Evolutionary conservation across 2,113 vertebrate genomes (phyloP), one percentile per base, ranked within the genome.

Genomic region (Okapia johnstoni): DNA sequence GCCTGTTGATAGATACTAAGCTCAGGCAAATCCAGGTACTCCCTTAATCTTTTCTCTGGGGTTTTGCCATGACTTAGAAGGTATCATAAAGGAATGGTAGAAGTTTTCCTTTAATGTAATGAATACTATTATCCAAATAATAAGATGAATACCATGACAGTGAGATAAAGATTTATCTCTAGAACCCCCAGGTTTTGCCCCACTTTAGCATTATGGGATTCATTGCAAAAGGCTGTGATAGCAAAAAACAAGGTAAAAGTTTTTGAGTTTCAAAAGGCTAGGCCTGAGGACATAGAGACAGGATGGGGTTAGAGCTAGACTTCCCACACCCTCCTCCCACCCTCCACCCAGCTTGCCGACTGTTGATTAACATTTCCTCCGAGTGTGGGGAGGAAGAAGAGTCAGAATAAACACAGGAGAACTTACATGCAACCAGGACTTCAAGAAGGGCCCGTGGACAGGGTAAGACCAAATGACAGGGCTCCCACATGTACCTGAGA

Each of bases 261-360:
- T 73, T 93, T 3, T 61, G 57, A 84, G n/a, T 94, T 93, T 88
- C 85, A 77, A 88, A 98, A 86, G 15, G 46, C n/a, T 30, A 85
- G 19, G 36, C 21, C 61, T 26, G 5, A 76, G 58, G 83, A 61
- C 54, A 23, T 23, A 91, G 28, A 92, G 21, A 91, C 76, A 90
- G 48, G 83, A 81, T 94, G 87, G 58, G 58, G 63, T 90, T 93
- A 96, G 55, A 94, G 26, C 0, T 16, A 61, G 54, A 52, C 57
- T 60, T 86, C 23, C 11, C 50, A 15, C 25, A 40, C 1, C 17
- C 48, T 70, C 70, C 84, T 61, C 26, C 28, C 19, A 90, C 7
- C 48, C 19, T 25, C 40, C 70, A 46, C n/a, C 15, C n/a, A 21
- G 12, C 52, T 63, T 40, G 61, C 79, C 2, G 0, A n/a, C 55